A percentile compares a stretch with the other conserved stretches of the same genome.
Conservation (phyloP, 2,797 vertebrate species). For the Trichosurus vulpecula region DNA sequence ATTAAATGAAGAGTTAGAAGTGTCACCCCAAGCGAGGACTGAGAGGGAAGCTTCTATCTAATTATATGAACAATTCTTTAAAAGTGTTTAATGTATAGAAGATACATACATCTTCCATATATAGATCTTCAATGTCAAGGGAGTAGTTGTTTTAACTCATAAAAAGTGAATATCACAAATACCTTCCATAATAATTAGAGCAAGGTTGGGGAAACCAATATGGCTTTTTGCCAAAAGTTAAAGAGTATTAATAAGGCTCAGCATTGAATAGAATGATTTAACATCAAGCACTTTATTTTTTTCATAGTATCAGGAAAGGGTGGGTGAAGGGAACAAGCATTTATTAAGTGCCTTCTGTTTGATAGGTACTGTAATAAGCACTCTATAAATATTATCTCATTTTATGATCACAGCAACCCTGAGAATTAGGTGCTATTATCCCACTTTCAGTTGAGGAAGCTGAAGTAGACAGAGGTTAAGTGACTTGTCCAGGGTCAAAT, state of each 20-base stretch:
- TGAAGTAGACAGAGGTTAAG: neutral
- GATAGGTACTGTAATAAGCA: neutral
- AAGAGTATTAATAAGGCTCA: neutral
- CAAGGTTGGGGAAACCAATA: neutral
- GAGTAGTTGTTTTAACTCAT: neutral
- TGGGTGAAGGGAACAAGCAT: neutral
- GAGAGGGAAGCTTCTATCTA: neutral
- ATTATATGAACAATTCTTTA: conserved; percentile 1
- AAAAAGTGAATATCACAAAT: neutral
- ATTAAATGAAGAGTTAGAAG: neutral
- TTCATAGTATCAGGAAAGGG: neutral
- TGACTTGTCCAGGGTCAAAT: neutral
- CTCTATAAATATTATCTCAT: neutral
- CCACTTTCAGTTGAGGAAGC: neutral
- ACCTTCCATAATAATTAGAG: neutral
- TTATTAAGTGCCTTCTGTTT: neutral
- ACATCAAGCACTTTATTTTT: neutral
- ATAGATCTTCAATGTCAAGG: neutral
- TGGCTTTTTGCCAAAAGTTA: neutral
- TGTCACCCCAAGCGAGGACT: conserved; percentile 13
- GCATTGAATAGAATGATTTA: neutral
- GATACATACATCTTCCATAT: too few relatives aligned
- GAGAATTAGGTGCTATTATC: neutral
- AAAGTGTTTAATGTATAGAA: conserved; percentile 5
- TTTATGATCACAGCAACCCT: neutral